Evolutionary conservation across 2,797 vertebrate genomes (phyloP), one percentile per base, ranked within the genome.

Genomic region (Centroberyx gerrardi): DNA sequence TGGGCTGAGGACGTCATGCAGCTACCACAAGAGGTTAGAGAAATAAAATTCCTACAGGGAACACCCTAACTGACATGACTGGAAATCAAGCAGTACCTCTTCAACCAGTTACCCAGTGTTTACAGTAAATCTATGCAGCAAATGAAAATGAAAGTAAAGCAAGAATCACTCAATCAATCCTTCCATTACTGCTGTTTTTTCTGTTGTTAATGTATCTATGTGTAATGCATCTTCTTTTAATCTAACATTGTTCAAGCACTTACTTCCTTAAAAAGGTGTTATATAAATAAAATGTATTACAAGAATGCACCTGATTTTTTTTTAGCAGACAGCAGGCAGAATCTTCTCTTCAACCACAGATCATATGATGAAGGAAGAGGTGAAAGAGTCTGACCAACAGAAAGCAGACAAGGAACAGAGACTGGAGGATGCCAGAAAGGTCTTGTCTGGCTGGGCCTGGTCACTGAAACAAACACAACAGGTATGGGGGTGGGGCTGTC

Each of bases 1-100:
- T 76, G 65, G 74, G 65, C 65, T 7, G 58, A 62, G 36, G 59
- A 56, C 27, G 10, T 44, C 40, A 40, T 76, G 22, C 51, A 14
- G 4, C 17, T 12, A 18, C 15, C 27, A 29, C 42, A 15, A 48
- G 29, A 15, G 7, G 36, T 12, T 15, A 63, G 59, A 63, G 51
- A 40, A 42, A 51, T 17, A 40, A n/a, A 51, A 44, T 2, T 44
- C 40, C 10, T 44, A 3, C 12, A 14, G 3, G 10, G 0, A 44
- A 44, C 12, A 13, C 12, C 3, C 3, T 14, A 44, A 44, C 40
- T 12, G 33, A 9, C 7, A 8, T 8, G 10, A 8, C 38, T 40
- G 38, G 8, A 36, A n/a, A 36, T 3, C 33, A 36, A 36, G 33
- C 33, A 36, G 33, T 3, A n/a, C n/a, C n/a, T n/a, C n/a, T n/a